Conservation (phyloP, 2,113 vertebrate species). For the Salvelinus fontinalis region DNA sequence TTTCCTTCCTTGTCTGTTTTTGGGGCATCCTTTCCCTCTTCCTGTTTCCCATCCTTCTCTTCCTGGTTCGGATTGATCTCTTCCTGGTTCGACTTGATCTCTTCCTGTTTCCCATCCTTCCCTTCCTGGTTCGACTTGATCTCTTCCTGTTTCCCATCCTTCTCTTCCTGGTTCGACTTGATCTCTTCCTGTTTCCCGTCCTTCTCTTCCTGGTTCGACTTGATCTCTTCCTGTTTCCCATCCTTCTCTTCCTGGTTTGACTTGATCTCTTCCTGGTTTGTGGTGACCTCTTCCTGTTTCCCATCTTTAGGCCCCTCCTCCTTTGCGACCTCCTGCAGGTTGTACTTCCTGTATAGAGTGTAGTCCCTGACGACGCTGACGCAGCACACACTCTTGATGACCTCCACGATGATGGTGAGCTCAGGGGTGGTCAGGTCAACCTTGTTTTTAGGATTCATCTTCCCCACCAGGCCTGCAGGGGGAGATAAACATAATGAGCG, state of each 20-base stretch:
- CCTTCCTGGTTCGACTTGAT: not conserved
- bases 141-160: slow-evolving; percentile 17
- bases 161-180: slow-evolving; percentile 9
- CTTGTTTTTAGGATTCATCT: slow-evolving; percentile 91
- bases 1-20: not conserved
- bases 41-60: slow-evolving; percentile 1
- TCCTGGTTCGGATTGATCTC: not conserved
- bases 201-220: not conserved
- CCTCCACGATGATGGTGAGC: slow-evolving; percentile 91
- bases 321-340: slow-evolving; percentile 91
- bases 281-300: slow-evolving; percentile 28
- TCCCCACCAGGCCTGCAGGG: slow-evolving; percentile 82
- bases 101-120: slow-evolving; percentile 12
- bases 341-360: slow-evolving; percentile 88
- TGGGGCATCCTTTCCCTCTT: not conserved
- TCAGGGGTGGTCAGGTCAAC: slow-evolving; percentile 91
- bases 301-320: slow-evolving; percentile 39
- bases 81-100: not conserved
- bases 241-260: not conserved
- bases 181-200: no score
- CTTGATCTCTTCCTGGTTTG: not conserved
- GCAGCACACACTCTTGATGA: slow-evolving; percentile 93
- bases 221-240: not conserved
- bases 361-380: slow-evolving; percentile 93
- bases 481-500: not conserved